phyloP scores from a whole-genome alignment of 2,888 invertebrate species.

The Andrena marginata region DNA sequence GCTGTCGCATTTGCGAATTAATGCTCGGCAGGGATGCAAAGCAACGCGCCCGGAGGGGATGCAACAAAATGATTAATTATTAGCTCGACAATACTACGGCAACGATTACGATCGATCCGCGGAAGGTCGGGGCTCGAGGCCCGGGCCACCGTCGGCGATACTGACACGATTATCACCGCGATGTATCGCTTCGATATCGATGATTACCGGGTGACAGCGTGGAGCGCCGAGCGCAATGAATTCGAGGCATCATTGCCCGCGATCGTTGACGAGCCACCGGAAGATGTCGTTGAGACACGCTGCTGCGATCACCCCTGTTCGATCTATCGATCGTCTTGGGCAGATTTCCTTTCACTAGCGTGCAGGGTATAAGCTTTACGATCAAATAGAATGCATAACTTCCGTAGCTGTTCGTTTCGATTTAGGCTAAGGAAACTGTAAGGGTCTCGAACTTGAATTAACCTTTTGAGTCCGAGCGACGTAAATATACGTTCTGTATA shows the following conservation, averaged over 20 bases:
- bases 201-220: conserved; percentile 42
- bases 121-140: conserved; percentile 20
- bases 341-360: no score
- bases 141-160: conserved; percentile 25
- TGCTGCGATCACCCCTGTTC: not conserved
- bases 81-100: not conserved
- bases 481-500: no score
- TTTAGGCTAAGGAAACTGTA: no score
- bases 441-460: no score
- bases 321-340: not conserved
- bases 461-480: no score
- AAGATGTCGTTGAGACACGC: conserved; percentile 4
- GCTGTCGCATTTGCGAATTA: no score
- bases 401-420: no score
- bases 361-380: no score
- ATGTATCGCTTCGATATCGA: conserved; percentile 37
- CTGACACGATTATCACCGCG: conserved; percentile 43
- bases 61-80: conserved; percentile 43
- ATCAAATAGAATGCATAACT: no score
- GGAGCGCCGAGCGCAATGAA: conserved; percentile 13
- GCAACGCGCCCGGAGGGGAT: not conserved
- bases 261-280: not conserved
- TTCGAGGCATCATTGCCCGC: conserved; percentile 3
- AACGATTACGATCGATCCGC: conserved; percentile 44
- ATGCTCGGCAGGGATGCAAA: no score